Conservation (phyloP, 2,888 invertebrate genomes). For the Agelastica alni region DNA sequence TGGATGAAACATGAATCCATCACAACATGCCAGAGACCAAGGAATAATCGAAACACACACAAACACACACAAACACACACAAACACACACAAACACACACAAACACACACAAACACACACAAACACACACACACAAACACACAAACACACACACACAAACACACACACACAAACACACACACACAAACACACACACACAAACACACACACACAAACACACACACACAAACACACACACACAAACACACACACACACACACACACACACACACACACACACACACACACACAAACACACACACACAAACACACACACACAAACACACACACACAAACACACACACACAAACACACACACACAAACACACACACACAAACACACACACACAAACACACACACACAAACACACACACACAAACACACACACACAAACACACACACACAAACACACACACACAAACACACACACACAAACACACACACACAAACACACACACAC, state of each 20-base stretch:
- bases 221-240: conserved; percentile 17
- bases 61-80: too few relatives aligned
- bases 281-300: conserved; percentile 18
- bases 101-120: conserved; percentile 9
- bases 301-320: conserved; percentile 17
- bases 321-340: conserved; percentile 17
- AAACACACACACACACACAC: conserved; percentile 17
- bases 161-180: conserved; percentile 17
- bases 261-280: conserved; percentile 18
- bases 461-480: conserved; percentile 14
- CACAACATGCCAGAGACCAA: too few relatives aligned
- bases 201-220: conserved; percentile 17
- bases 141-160: conserved; percentile 17
- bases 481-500: background rate
- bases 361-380: conserved; percentile 16
- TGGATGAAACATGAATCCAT: too few relatives aligned
- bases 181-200: conserved; percentile 16
- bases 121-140: conserved; percentile 16
- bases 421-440: conserved; percentile 18
- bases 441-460: conserved; percentile 18
- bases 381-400: conserved; percentile 18
- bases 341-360: conserved; percentile 17
- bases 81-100: too few relatives aligned
- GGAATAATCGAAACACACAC: too few relatives aligned
- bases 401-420: conserved; percentile 18